Evolutionary conservation across 2,797 vertebrate genomes (phyloP), one percentile per base, ranked within the genome.

Genomic region (Schizothorax lantsangensis): DNA sequence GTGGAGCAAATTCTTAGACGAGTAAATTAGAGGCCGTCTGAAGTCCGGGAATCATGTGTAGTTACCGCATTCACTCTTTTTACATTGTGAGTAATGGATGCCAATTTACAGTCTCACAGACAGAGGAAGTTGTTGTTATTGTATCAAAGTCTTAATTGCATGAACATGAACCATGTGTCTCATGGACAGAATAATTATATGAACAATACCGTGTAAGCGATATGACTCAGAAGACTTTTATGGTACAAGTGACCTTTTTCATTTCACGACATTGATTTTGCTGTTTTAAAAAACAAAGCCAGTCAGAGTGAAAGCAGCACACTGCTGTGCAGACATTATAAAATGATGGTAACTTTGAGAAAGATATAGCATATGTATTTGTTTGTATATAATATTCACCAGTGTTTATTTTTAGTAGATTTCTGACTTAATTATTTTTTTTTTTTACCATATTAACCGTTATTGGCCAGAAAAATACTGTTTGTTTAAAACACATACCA

Each of bases 1-100:
- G 33, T 83, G 90, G 90, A 71, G 92, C 91, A 88, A 92, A 95
- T 95, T 95, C 94, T 93, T 94, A 94, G 94, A 95, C 94, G 72
- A 92, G 93, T 92, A 94, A 95, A 95, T 95, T 95, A 95, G 91
- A 94, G 92, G 91, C 93, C 91, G 89, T 86, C 84, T 57, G 30
- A 79, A 89, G 90, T 94, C 93, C 92, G 91, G 94, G 93, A 95
- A 40, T 49, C 14, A 30, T n/a, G 93, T 91, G 92, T 92, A 91
- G 90, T 93, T 92, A 89, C 93, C 95, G 93, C 92, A 92, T 94
- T 94, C 88, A 87, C 88, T 62, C 12, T 79, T 91, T 94, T 87
- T 91, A 92, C 90, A 86, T 94, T 90, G 88, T 92, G 91, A 89
- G 88, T 94, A 96, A 96, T 95, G 92, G 93, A 93, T 91, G 91